Base-by-base conservation (phyloP, 1,140 invertebrate species). In the Drosophila truncata region DNA sequence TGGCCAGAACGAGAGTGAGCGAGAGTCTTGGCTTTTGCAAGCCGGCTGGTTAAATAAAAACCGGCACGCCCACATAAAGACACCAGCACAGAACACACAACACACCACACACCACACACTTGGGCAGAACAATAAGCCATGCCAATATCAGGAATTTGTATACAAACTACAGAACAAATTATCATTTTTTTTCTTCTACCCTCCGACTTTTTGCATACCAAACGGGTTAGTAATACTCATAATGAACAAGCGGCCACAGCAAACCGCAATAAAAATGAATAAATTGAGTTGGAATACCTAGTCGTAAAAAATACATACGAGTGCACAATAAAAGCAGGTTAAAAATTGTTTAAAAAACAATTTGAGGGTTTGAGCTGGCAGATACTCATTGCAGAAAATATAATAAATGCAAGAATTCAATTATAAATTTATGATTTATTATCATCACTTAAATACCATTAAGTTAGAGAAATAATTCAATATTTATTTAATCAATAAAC, bases 141-240 rank as follows among this genome's bases (percentile, higher is more conserved):
- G 29, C 54, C 70, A 72, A 60, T 72, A 72, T 49, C 72, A 67
- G 55, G 73, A 78, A 78, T 78, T 52, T 69, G 42, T 77, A 42
- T 69, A 72, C 52, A 61, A 74, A 82, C 79, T 50, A 69, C 64
- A 78, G 58, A 78, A 78, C 63, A 78, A 78, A 78, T 78, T 70
- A 82, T 66, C n/a, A 58, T 76, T 46, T 66, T 57, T 50, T 50
- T 20, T 27, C 23, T 16, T 25, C 55, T 50, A 11, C 25, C 25
- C 47, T 1, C 27, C 27, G 27, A 66, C 59, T 63, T 57, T 47
- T 62, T 55, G 80, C 80, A 82, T 82, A 59, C 80, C 80, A 82
- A 82, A 63, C 80, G 41, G 63, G 69, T 82, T 82, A 82, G 80
- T 82, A 82, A 82, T 75, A 42, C 65, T 29, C 44, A 55, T 64